These are phyloP conservation scores for Lepilemur septentrionalis DNA, from an alignment of 2,797 vertebrate genomes.

Conservation along the genomic window DNA sequence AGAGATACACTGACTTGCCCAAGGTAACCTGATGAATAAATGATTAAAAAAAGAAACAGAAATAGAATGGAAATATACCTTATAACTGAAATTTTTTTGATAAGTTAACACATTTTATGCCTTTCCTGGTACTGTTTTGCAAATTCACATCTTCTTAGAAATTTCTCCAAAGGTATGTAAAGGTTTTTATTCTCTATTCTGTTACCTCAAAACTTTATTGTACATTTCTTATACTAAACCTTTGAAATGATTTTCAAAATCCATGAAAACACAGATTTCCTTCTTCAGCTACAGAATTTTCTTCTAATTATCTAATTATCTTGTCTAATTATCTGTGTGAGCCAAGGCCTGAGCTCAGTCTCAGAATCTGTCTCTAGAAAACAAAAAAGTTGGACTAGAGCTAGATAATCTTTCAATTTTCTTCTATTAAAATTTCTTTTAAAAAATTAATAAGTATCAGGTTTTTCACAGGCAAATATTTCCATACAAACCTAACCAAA, in stretches of 20 bases:
- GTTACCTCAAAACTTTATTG: not conserved
- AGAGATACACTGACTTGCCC: not conserved
- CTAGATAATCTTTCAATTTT: not conserved
- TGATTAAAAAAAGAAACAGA: not conserved
- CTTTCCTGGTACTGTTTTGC: not conserved
- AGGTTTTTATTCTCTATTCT: not conserved
- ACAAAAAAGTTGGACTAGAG: not conserved
- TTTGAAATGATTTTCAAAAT: slow-evolving; percentile 36
- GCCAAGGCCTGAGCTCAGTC: not conserved
- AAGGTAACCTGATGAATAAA: not conserved
- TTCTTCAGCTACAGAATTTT: slow-evolving; percentile 7
- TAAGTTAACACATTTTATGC: not conserved
- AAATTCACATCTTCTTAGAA: slow-evolving; percentile 16
- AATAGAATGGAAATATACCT: not conserved
- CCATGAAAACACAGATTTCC: not conserved
- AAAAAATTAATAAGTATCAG: not conserved
- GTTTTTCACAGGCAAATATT: slow-evolving; percentile 15
- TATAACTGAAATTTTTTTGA: not conserved
- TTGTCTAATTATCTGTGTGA: not conserved
- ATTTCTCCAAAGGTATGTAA: not conserved
- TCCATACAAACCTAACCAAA: not conserved
- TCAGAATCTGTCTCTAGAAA: not conserved
- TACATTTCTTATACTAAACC: not conserved
- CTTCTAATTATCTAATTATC: too few species aligned
- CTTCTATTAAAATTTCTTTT: not conserved